A percentile compares a stretch with the other conserved stretches of the same genome.
Evolutionary conservation across 2,797 vertebrate genomes (phyloP).

Genomic region (Scomberomorus guttatus): DNA sequence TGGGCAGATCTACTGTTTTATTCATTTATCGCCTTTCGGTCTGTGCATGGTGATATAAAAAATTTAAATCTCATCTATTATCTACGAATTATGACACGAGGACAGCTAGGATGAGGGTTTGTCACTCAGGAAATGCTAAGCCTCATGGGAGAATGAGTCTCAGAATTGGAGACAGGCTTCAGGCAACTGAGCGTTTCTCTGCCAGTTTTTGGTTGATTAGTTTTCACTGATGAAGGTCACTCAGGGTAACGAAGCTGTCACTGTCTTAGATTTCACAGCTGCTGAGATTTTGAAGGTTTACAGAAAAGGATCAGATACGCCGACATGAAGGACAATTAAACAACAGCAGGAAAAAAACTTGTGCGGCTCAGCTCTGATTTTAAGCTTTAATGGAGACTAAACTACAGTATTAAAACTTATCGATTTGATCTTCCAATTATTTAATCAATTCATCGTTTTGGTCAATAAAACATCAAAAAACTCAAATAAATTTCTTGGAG

Average conservation of each 20-base stretch:
- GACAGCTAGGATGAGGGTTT: background rate
- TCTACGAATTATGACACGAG: background rate
- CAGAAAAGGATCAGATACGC: background rate
- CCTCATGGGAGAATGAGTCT: conserved; percentile 17
- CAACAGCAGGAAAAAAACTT: background rate
- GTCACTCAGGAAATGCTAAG: conserved; percentile 4
- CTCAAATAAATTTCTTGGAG: too few relatives aligned
- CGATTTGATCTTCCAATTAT: too few relatives aligned
- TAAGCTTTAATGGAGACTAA: too few relatives aligned
- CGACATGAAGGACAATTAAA: too few relatives aligned
- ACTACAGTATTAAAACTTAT: too few relatives aligned
- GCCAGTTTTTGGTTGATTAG: conserved; percentile 14
- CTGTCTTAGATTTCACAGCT: background rate
- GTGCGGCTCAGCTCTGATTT: too few relatives aligned
- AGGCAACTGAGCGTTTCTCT: background rate
- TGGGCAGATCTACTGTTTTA: background rate
- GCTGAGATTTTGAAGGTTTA: background rate
- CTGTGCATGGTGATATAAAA: conserved; percentile 16
- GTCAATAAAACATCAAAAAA: too few relatives aligned
- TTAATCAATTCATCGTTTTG: too few relatives aligned
- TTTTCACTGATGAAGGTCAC: background rate
- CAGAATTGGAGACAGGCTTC: background rate
- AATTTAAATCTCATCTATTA: conserved; percentile 25
- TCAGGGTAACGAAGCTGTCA: background rate
- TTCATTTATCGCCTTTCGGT: conserved; percentile 15